phyloP scores from a whole-genome alignment of 2,888 invertebrate genomes.

The Drosophila mercatorum region DNA sequence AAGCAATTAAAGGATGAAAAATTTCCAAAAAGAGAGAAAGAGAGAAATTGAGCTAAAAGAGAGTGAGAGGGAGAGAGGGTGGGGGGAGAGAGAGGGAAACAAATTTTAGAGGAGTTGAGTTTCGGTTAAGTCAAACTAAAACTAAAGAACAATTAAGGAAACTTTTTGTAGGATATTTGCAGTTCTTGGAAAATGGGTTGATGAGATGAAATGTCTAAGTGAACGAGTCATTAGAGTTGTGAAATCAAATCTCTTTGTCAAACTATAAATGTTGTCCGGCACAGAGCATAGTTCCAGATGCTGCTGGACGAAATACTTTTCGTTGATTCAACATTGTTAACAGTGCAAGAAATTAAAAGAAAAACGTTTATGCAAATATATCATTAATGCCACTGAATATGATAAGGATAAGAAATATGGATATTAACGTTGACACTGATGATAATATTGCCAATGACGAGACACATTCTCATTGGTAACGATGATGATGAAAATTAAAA shows the following conservation, averaged over 20 bases:
- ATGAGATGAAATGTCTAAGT: conserved; percentile 16
- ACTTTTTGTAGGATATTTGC: conserved; percentile 6
- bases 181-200: conserved; percentile 1
- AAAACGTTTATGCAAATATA: not conserved
- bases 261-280: not conserved
- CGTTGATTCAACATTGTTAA: not conserved
- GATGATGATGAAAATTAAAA: too few species aligned
- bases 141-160: not conserved
- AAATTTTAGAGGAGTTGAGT: not conserved
- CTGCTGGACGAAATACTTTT: not conserved
- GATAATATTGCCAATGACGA: too few species aligned
- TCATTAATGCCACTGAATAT: too few species aligned
- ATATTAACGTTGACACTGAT: too few species aligned
- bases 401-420: too few species aligned
- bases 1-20: not conserved
- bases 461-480: too few species aligned
- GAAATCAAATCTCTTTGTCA: conserved; percentile 3
- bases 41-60: not conserved
- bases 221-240: conserved; percentile 5
- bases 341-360: not conserved
- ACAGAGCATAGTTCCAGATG: not conserved
- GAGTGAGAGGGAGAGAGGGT: not conserved
- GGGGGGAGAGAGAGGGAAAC: not conserved
- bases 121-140: conserved; percentile 3
- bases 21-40: not conserved